Base-by-base conservation (phyloP, 2,113 vertebrate species). In the Thalassarche chlororhynchos region DNA sequence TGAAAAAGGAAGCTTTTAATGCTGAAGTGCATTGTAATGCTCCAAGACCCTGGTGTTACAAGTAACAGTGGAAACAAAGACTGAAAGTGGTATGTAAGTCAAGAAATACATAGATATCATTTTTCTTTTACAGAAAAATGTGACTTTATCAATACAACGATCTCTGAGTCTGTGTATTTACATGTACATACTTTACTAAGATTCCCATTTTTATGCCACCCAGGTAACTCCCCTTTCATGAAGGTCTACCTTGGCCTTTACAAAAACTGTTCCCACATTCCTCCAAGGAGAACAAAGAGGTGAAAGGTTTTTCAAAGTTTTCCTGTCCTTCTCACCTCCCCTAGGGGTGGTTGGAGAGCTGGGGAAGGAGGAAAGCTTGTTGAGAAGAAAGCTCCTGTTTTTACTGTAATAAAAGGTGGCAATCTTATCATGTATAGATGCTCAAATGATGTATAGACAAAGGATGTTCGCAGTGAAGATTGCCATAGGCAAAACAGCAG, bases 401-500 rank as follows among this genome's bases (percentile, higher is more conserved):
- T 96, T 90, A 76, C 69, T 72, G 72, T 95, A 97, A 98, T 96
- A 97, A 96, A 96, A 94, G 94, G 93, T 91, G 91, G 96, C 94
- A 96, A 97, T 89, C 62, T 96, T 94, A 94, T 60, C 76, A 65
- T 79, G 95, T 90, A 84, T 83, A 91, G 92, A 89, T 90, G 94
- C 90, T 96, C 64, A 89, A 95, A 95, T 92, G 96, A 96, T 97
- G 94, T 96, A 93, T 55, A 97, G 97, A 97, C 68, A 78, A 96
- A 96, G 96, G 82, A 96, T 72, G 81, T 97, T 97, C 96, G 95
- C 92, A 93, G 86, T 90, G 92, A 92, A 96, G 89, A 97, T 87
- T 96, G 98, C 98, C 97, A 97, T 80, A 96, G 98, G 98, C 98
- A 78, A 98, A 98, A 98, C 98, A 98, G 97, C 98, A 97, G 95